Base-by-base conservation (phyloP, 2,797 vertebrate species). In the Hephaestus fuliginosus region DNA sequence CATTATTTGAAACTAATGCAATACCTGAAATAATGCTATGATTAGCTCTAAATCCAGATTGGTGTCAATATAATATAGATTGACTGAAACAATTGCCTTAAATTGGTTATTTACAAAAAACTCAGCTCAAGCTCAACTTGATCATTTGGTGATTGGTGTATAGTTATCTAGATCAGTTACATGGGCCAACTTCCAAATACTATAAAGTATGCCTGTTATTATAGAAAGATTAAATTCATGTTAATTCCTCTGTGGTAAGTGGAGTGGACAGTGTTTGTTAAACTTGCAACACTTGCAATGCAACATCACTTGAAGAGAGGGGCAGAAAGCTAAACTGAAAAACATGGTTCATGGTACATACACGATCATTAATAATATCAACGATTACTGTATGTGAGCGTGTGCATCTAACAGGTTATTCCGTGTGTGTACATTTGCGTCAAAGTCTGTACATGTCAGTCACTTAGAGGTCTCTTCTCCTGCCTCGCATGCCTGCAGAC, bases 401-500 rank as follows among this genome's bases (percentile, higher is more conserved):
- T 62, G n/a, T 22, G 20, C 22, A 25, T 64, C 57, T 48, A 36
- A 49, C n/a, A 13, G 53, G 36, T 58, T 73, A 46, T 49, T 53
- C 39, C 20, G 36, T 62, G 52, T 25, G 49, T 70, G 49, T n/a
- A 12, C 28, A 63, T 74, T 39, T 78, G 53, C 52, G 58, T 81
- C 30, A 41, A 52, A 69, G 80, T 55, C 25, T 48, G n/a, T 57
- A 63, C 53, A 72, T 55, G 76, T 17, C 39, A 72, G 56, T 79
- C 63, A 70, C 69, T 68, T 30, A 71, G 63, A 71, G 55, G 67
- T 33, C 57, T 44, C 33, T 39, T 41, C 76, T 48, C 51, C 52
- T 9, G 14, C 69, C 69, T 78, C 57, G 39, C 58, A 64, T 68
- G 55, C 75, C 83, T 70, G 58, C 78, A 84, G 84, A 81, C 84